Base-by-base conservation (phyloP, 2,113 vertebrate species). In the Festucalex cinctus region DNA sequence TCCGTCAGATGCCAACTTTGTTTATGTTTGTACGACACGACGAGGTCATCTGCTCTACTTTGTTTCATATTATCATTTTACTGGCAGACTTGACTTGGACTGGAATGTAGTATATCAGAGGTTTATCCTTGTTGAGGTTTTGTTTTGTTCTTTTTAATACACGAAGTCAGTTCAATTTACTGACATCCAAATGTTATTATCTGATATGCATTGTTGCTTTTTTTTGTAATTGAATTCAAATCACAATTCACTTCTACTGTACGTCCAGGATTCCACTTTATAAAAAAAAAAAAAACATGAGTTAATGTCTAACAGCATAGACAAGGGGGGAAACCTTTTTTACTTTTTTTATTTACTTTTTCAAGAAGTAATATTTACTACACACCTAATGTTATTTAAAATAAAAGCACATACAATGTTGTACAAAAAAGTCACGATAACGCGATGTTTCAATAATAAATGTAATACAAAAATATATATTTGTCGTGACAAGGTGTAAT, bases 21-120 rank as follows among this genome's bases (percentile, higher is more conserved):
- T 77, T 68, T 56, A 44, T 3, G 3, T 77, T 63, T 65, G 12
- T 65, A 37, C 58, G 9, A 9, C 54, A 32, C 2, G 54, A 57
- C 7, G 60, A 43, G 60, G 39, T 62, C 37, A 62, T 62, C 37
- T 62, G 10, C 37, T 41, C 20, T 13, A 8, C 37, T 43, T 43
- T 39, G 2, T 24, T n/a, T 41, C 16, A 43, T 17, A 8, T n/a
- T 39, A 3, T 62, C 60, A 17, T 62, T 24, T 62, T 62, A 62
- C 60, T 62, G 60, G 22, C 22, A 43, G 60, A 43, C 39, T 59
- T 20, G 12, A 12, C 16, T 62, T 43, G 22, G 4, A 22, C 32
- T 36, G 16, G 22, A 54, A 13, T 54, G 20, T 26, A 13, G 22
- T 26, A n/a, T 20, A 22, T 14, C 20, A 1, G 10, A 19, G 12